Percentiles rank a stretch among this genome's conserved stretches.
phyloP scores from a whole-genome alignment of 2,113 vertebrate genomes.

The Myrmecophaga tridactyla region DNA sequence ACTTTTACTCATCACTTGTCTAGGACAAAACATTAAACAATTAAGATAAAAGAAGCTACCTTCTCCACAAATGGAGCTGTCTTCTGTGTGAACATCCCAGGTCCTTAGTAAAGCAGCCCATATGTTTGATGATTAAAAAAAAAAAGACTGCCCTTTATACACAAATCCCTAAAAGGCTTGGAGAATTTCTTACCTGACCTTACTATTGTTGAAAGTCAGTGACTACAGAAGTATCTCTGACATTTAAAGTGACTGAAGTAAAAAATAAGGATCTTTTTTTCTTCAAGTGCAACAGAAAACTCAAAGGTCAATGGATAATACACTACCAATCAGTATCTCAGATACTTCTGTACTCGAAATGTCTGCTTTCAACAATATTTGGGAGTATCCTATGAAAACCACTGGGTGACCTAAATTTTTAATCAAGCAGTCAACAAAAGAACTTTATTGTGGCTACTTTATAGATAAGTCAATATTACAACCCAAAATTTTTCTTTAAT shows the following conservation, averaged over 20 bases:
- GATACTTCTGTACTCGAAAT: neutral
- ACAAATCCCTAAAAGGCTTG: constrained; percentile 49
- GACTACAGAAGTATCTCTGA: constrained; percentile 51
- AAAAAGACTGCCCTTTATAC: constrained; percentile 60
- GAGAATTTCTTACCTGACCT: constrained; percentile 59
- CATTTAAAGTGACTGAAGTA: constrained; percentile 59
- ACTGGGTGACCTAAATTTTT: constrained; percentile 7
- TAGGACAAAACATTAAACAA: constrained; percentile 39
- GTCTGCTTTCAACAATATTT: constrained; percentile 8
- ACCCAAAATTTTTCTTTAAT: constrained; percentile 17
- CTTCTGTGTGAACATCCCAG: constrained; percentile 22
- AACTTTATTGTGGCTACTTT: constrained; percentile 24
- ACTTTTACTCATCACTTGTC: constrained; percentile 13
- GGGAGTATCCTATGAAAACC: neutral
- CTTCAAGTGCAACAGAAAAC: constrained; percentile 63
- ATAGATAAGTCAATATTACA: neutral
- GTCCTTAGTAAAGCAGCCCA: constrained; percentile 31
- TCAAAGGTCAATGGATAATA: constrained; percentile 58
- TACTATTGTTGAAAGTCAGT: constrained; percentile 67
- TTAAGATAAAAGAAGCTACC: neutral
- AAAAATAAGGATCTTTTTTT: constrained; percentile 53
- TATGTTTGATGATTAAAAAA: constrained; percentile 50
- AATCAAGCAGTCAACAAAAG: constrained; percentile 29
- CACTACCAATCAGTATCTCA: constrained; percentile 48
- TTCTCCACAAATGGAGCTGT: constrained; percentile 24